These are phyloP conservation scores for Dynastes maya DNA, from an alignment of 2,888 invertebrate species.

Conservation along the genomic window DNA sequence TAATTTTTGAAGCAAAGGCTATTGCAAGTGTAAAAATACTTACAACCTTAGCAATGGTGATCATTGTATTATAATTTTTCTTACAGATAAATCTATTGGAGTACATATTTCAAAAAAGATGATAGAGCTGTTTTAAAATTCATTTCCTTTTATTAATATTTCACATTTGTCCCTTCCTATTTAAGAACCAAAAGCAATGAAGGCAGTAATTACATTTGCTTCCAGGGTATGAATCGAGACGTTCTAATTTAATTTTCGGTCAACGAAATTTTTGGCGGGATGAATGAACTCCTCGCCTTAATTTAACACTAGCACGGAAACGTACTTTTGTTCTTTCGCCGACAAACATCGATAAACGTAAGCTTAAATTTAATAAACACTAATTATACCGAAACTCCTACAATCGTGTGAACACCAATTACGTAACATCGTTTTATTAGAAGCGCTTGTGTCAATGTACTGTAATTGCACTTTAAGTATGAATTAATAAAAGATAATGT, in stretches of 20 bases:
- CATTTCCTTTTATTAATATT: too few relatives aligned
- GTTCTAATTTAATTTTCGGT: neutral
- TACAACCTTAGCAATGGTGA: too few relatives aligned
- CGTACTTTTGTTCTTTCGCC: neutral
- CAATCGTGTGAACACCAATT: constrained; percentile 19
- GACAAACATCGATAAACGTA: neutral
- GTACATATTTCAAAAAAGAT: too few relatives aligned
- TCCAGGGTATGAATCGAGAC: too few relatives aligned
- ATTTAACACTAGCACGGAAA: constrained; percentile 3
- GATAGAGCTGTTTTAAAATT: too few relatives aligned
- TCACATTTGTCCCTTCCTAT: too few relatives aligned
- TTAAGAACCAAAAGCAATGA: too few relatives aligned
- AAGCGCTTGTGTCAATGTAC: constrained; percentile 41
- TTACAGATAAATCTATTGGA: too few relatives aligned
- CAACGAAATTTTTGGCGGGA: constrained; percentile 11
- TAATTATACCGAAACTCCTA: constrained; percentile 35
- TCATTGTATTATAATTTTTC: too few relatives aligned
- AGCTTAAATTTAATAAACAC: constrained; percentile 39
- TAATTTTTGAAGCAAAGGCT: too few relatives aligned
- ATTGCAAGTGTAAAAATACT: too few relatives aligned
- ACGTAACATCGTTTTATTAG: constrained; percentile 29
- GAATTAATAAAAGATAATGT: constrained; percentile 41
- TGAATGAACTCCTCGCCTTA: constrained; percentile 26
- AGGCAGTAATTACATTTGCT: too few relatives aligned
- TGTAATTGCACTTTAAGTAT: constrained; percentile 39